Evolutionary conservation across 2,888 invertebrate genomes (phyloP), one percentile per base, ranked within the genome.

Genomic region (Plebejus anna): DNA sequence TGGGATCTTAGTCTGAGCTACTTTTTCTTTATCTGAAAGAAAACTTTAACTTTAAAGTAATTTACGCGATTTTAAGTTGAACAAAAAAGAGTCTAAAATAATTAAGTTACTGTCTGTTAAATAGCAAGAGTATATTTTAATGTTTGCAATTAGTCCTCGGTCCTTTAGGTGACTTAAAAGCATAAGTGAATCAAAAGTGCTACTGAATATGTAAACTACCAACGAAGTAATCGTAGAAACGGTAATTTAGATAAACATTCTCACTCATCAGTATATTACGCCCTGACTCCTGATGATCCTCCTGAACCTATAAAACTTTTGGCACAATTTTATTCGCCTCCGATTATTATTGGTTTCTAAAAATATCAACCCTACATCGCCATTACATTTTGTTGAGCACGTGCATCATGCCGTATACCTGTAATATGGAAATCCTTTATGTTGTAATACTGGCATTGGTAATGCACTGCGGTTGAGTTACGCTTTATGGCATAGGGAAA

Each of bases 331-430:
- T 22, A 22, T 7, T 9, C 22, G 6, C 7, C 7, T 22, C 9
- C 28, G 3, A 22, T 28, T 61, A 42, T 2, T 42, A 7, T 42
- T 9, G 9, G 47, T 47, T 47, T 47, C 9, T 61, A 16, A 32
- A 32, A 59, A 6, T 66, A 6, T 32, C 66, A 66, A 36, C 66
- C 66, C 66, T 36, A 32, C 1, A 36, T 36, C 13, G 32, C 13
- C 32, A 28, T 22, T 66, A 36, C 32, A 66, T 13, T 66, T 28
- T 32, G 32, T 66, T 66, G 66, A 32, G 32, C 32, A 66, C 9
- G 61, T n/a, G 66, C 32, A 66, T 66, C 66, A 66, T 66, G 61
- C 61, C 32, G 61, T 66, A 59, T 59, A 61, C 61, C 61, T 66
- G 36, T 47, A 66, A 66, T 66, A 66, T 66, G 66, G 16, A 66